Percentiles rank a stretch among this genome's conserved stretches.
Conservation (phyloP, 30 jellyfish, hydroid and myxozoan genomes). For the Turritopsis rubra region DNA sequence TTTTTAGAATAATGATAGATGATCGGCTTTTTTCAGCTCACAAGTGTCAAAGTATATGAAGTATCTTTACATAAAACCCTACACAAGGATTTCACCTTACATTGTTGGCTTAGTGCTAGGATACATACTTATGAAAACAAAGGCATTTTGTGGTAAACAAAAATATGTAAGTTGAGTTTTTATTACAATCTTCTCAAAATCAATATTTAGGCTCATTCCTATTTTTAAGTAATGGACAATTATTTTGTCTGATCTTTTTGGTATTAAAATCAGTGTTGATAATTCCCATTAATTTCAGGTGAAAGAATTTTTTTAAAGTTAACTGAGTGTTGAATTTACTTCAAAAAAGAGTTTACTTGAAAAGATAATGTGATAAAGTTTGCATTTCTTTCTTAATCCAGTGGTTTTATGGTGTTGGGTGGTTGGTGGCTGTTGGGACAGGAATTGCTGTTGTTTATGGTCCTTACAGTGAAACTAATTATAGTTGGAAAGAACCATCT, state of each 20-base stretch:
- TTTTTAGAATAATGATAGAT: neutral
- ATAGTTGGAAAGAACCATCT: slow-evolving; percentile 23
- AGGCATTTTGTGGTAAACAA: neutral
- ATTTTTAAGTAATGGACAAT: no score
- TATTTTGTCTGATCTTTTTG: no score
- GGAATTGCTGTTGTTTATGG: slow-evolving; percentile 38
- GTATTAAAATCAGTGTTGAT: no score
- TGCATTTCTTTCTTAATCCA: neutral
- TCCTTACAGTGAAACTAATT: slow-evolving; percentile 22
- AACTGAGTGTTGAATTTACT: no score
- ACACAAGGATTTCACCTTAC: slow-evolving; percentile 19
- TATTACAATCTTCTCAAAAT: no score
- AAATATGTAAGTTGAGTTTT: slow-evolving; percentile 24
- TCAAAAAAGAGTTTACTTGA: no score
- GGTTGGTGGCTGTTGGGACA: slow-evolving; percentile 21
- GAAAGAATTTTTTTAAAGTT: no score
- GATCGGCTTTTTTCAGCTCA: neutral
- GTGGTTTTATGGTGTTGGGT: slow-evolving; percentile 23
- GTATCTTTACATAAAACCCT: slow-evolving; percentile 31
- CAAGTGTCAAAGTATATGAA: slow-evolving; percentile 6
- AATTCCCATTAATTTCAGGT: no score
- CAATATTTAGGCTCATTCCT: no score
- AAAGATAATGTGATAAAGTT: no score
- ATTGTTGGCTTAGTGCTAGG: slow-evolving; percentile 34
- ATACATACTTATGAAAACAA: neutral